Evolutionary conservation across 2,113 vertebrate genomes (phyloP), one percentile per base, ranked within the genome.

Genomic region (Ophiodon elongatus): DNA sequence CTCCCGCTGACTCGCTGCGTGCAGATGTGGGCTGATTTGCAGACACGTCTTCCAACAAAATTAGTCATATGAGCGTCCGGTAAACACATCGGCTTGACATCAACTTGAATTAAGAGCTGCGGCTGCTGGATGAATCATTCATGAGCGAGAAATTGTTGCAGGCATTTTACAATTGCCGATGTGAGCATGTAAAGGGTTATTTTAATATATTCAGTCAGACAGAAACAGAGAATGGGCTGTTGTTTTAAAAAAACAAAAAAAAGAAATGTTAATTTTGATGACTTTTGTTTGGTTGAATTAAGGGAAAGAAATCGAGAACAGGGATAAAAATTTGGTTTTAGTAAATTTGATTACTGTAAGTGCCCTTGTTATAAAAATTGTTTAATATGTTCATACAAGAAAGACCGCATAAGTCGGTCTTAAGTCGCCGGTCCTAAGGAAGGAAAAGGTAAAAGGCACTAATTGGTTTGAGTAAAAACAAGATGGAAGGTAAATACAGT

Each of bases 51-150:
- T 3, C 31, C 50, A 9, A 25, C 10, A 31, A 45, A 50, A 79
- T 78, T 2, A 75, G 57, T 84, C 77, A 21, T 1, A 39, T 64
- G 27, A 54, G 56, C 17, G 1, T 35, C 33, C 47, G 0, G 66
- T 57, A 41, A 82, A 68, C 25, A 27, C n/a, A 50, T 35, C 4
- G 0, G 39, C 39, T 59, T 41, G 7, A 68, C 74, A 3, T 72
- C 23, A 19, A 2, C 39, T 77, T 2, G 23, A 60, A 45, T 39
- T 27, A 57, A 27, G 7, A 6, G 17, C 27, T 35, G 60, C 2
- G 47, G 27, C 35, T 25, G 29, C 19, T 43, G 25, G 11, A 66
- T 76, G 59, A 71, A 60, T 86, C 70, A 60, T 66, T 57, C 69
- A 74, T 41, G 45, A 68, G 19, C 2, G 8, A 31, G 17, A 37